Percentiles rank a stretch among this genome's conserved stretches.
Evolutionary conservation across 1,140 invertebrate species (phyloP).

Genomic region (Sinella curviseta): DNA sequence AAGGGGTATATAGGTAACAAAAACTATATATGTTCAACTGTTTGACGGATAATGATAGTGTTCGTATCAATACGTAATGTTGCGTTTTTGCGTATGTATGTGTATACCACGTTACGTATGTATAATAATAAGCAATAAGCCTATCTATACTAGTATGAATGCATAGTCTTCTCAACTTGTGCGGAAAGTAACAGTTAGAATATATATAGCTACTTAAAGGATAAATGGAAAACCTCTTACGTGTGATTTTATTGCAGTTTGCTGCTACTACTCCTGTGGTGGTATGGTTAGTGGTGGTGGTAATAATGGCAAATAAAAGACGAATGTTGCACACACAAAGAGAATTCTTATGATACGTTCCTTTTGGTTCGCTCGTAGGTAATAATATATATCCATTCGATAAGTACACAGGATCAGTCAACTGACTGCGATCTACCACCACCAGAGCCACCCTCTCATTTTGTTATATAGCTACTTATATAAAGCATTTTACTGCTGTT

Average conservation of each 20-base stretch:
- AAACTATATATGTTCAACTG: no score
- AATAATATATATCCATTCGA: no score
- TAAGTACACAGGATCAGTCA: no score
- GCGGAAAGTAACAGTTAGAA: conserved; percentile 10
- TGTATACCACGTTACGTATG: not conserved
- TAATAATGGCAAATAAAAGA: not conserved
- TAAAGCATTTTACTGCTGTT: not conserved
- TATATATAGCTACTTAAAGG: not conserved
- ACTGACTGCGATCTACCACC: no score
- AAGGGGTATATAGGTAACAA: not conserved
- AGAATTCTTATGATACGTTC: not conserved
- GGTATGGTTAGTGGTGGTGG: no score
- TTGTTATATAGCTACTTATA: not conserved
- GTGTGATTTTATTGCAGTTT: conserved; percentile 1
- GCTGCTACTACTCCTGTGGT: not conserved
- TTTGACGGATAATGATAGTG: no score
- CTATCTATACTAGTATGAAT: no score
- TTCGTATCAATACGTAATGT: no score
- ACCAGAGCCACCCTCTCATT: no score
- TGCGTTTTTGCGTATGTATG: not conserved
- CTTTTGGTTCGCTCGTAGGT: no score
- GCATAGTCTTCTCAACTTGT: no score
- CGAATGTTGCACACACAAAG: not conserved
- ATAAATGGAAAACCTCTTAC: not conserved
- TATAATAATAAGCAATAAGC: no score